Percentiles rank a stretch among this genome's conserved stretches.
These are phyloP conservation scores for Meloidogyne exigua DNA, from an alignment of 1,140 invertebrate genomes.

Conservation along the genomic window DNA sequence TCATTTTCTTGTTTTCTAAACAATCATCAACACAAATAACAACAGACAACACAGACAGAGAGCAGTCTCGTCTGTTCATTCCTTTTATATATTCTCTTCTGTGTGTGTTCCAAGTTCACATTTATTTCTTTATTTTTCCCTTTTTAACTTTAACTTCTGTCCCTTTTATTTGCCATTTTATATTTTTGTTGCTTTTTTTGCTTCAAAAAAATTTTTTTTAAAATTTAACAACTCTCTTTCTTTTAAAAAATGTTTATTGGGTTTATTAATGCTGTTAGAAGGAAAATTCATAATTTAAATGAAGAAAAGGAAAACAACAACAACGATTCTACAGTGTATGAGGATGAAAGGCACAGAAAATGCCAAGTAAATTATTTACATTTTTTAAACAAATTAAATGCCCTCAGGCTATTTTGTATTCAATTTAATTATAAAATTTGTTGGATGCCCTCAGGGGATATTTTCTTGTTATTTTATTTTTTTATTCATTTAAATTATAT, in stretches of 20 bases:
- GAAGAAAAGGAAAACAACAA: background rate
- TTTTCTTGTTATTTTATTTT: too few species aligned
- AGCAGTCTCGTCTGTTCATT: background rate
- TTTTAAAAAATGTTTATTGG: background rate
- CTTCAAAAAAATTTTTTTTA: background rate
- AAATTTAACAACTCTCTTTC: background rate
- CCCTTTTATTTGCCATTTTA: background rate
- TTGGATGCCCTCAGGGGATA: too few species aligned
- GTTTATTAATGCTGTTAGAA: background rate
- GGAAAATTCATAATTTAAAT: conserved; percentile 5
- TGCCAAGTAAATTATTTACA: background rate
- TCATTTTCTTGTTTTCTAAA: background rate
- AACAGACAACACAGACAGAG: background rate
- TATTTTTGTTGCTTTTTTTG: background rate
- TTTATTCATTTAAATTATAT: too few species aligned
- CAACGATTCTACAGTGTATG: background rate
- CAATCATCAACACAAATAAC: background rate
- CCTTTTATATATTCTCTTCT: background rate
- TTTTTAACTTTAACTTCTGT: background rate
- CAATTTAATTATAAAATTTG: too few species aligned
- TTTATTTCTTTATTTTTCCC: background rate
- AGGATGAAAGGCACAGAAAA: background rate
- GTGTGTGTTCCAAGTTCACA: background rate
- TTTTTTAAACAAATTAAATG: too few species aligned
- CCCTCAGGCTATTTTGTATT: too few species aligned